Evolutionary conservation across 2,888 invertebrate species (phyloP).

Genomic region (Drosophila testacea): DNA sequence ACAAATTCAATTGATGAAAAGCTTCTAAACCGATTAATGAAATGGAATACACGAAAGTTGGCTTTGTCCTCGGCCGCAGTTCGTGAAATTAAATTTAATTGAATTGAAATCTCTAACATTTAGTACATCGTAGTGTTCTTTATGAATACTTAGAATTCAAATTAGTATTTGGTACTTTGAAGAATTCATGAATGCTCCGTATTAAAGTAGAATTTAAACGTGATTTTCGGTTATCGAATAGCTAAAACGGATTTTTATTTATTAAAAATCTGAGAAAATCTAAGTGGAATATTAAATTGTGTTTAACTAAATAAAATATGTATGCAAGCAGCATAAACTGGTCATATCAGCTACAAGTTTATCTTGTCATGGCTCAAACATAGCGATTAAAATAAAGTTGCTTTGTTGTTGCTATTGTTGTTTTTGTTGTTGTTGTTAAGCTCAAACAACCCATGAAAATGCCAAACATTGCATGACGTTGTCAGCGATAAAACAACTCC

Average conservation of each 20-base stretch:
- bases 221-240: not conserved
- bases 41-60: too few species aligned
- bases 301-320: not conserved
- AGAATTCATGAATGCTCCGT: too few species aligned
- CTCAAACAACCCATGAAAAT: constrained; percentile 64
- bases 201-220: too few species aligned
- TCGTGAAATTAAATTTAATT: too few species aligned
- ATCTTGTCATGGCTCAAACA: constrained; percentile 37
- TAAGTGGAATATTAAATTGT: not conserved
- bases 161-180: too few species aligned
- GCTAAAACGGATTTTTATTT: not conserved
- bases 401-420: constrained; percentile 13
- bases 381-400: constrained; percentile 42
- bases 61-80: too few species aligned
- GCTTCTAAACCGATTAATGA: too few species aligned
- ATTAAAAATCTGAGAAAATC: not conserved
- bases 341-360: constrained; percentile 8
- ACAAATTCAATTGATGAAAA: too few species aligned
- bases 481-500: constrained; percentile 55
- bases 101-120: too few species aligned
- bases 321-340: constrained; percentile 1
- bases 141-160: too few species aligned
- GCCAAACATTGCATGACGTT: constrained; percentile 66
- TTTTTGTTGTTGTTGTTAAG: constrained; percentile 6
- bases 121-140: too few species aligned